phyloP scores from a whole-genome alignment of 2,113 vertebrate genomes.

The Larimichthys polyactis region DNA sequence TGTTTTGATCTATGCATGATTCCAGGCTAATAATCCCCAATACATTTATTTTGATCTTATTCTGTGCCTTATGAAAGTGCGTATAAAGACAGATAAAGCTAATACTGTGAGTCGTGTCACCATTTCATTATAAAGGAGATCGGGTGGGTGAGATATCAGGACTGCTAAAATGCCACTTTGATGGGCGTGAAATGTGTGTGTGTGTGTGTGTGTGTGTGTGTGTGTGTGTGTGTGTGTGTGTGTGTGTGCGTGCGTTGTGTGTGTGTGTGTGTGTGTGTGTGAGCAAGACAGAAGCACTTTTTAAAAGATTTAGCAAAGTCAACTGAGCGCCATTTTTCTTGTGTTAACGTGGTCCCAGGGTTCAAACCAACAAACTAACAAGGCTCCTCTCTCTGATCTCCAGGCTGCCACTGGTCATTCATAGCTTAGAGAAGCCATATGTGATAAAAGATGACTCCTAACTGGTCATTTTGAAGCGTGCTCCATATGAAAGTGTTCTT shows the following conservation, averaged over 20 bases:
- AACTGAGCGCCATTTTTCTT: slow-evolving; percentile 5
- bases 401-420: slow-evolving; percentile 10
- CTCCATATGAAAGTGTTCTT: not conserved
- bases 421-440: not conserved
- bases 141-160: slow-evolving; percentile 29
- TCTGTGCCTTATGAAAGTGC: not conserved
- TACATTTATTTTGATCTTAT: slow-evolving; percentile 3
- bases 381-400: not conserved
- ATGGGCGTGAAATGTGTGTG: slow-evolving; percentile 67
- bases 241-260: slow-evolving; percentile 22
- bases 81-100: slow-evolving; percentile 9
- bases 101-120: slow-evolving; percentile 2
- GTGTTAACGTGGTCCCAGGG: not conserved
- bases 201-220: slow-evolving; percentile 12
- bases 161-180: slow-evolving; percentile 68
- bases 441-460: slow-evolving; percentile 5
- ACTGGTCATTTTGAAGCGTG: not conserved
- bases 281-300: not conserved
- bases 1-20: slow-evolving; percentile 7
- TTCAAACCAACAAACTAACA: not conserved
- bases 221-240: not conserved
- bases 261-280: not conserved
- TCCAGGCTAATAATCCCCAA: not conserved
- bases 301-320: slow-evolving; percentile 13
- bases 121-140: slow-evolving; percentile 31